These are phyloP conservation scores for Sarcophaga bullata DNA, from an alignment of 1,140 invertebrate genomes.

Conservation along the genomic window DNA sequence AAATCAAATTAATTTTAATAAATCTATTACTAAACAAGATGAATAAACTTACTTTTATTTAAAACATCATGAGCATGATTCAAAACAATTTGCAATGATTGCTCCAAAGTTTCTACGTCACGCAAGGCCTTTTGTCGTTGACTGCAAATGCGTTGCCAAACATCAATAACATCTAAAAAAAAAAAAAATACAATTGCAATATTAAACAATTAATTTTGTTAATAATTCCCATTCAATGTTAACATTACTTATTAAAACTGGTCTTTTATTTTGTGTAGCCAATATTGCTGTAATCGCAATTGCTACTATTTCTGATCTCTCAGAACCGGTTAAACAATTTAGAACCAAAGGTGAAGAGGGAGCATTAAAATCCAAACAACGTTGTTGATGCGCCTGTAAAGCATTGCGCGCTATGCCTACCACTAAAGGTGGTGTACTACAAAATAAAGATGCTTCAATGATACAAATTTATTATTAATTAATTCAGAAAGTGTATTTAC, in stretches of 20 bases:
- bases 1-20: neutral
- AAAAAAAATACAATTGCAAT: neutral
- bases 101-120: slow-evolving; percentile 56
- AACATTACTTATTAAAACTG: slow-evolving; percentile 60
- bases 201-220: neutral
- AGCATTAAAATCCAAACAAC: slow-evolving; percentile 51
- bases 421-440: slow-evolving; percentile 56
- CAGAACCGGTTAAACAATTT: slow-evolving; percentile 62
- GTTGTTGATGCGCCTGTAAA: slow-evolving; percentile 56
- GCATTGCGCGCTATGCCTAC: slow-evolving; percentile 62
- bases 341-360: slow-evolving; percentile 58
- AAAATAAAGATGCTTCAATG: neutral
- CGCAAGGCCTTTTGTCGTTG: slow-evolving; percentile 62
- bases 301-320: slow-evolving; percentile 61
- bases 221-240: slow-evolving; percentile 17
- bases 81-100: slow-evolving; percentile 64
- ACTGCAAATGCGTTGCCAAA: slow-evolving; percentile 63
- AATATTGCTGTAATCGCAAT: slow-evolving; percentile 57
- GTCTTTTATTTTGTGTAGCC: slow-evolving; percentile 58
- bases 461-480: neutral
- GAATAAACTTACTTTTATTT: slow-evolving; percentile 56
- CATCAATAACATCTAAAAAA: slow-evolving; percentile 60
- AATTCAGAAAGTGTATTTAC: slow-evolving; percentile 45
- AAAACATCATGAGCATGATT: slow-evolving; percentile 62
- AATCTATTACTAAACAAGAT: neutral